Evolutionary conservation across 1,140 invertebrate species (phyloP).

Genomic region (Armadillidium nasatum): DNA sequence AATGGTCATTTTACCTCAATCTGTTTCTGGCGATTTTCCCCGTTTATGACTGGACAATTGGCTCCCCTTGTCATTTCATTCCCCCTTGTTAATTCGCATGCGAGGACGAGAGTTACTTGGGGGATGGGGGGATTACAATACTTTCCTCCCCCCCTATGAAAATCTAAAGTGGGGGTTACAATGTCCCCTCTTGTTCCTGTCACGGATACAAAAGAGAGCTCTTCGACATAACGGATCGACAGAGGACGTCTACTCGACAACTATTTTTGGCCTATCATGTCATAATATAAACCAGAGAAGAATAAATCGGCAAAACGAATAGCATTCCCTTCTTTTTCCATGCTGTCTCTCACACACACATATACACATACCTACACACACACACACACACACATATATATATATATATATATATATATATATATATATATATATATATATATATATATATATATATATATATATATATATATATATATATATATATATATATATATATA

Average conservation of each 20-base stretch:
- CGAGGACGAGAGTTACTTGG: too few relatives aligned
- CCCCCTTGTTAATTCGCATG: neutral
- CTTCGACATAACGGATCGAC: neutral
- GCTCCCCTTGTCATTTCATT: neutral
- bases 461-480: too few relatives aligned
- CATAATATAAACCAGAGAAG: conserved; percentile 5
- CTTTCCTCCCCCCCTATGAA: too few relatives aligned
- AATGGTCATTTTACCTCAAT: conserved; percentile 6
- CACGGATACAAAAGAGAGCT: neutral
- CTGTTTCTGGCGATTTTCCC: neutral
- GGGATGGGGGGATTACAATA: too few relatives aligned
- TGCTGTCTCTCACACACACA: neutral
- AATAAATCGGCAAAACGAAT: neutral
- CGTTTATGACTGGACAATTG: neutral
- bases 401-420: neutral
- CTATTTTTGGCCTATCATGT: conserved; percentile 12
- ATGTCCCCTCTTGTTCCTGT: conserved; percentile 8
- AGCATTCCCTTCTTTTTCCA: neutral
- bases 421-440: too few relatives aligned
- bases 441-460: conserved; percentile 7
- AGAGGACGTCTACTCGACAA: neutral
- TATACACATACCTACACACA: neutral
- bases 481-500: too few relatives aligned
- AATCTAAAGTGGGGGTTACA: neutral
- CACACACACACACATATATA: neutral